These are phyloP conservation scores for Noctua fimbriata DNA, from an alignment of 2,888 invertebrate species.

Conservation along the genomic window DNA sequence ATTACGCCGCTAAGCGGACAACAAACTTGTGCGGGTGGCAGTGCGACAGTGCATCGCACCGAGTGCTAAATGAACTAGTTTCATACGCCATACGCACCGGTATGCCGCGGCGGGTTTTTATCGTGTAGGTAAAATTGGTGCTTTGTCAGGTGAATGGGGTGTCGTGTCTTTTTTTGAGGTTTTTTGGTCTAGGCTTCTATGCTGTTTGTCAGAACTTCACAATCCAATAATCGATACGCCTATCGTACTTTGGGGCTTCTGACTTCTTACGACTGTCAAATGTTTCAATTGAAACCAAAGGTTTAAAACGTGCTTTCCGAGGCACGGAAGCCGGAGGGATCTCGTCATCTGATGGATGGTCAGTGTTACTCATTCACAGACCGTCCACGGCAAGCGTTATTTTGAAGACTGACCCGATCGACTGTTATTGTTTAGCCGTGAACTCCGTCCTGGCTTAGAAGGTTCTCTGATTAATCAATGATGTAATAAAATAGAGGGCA, in stretches of 20 bases:
- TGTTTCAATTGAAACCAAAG: too few species aligned
- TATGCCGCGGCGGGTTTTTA: constrained; percentile 62
- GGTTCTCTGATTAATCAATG: too few species aligned
- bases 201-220: too few species aligned
- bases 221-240: too few species aligned
- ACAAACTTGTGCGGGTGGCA: constrained; percentile 88
- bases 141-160: constrained; percentile 31
- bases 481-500: too few species aligned
- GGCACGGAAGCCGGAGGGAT: background rate
- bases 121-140: constrained; percentile 60
- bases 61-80: constrained; percentile 88
- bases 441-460: background rate
- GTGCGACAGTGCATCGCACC: constrained; percentile 85
- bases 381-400: too few species aligned
- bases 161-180: constrained; percentile 41
- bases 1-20: constrained; percentile 83
- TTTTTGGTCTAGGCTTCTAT: background rate
- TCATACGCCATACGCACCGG: constrained; percentile 70
- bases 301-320: background rate
- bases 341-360: too few species aligned
- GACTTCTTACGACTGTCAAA: too few species aligned
- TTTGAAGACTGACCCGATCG: background rate
- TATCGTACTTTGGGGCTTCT: too few species aligned
- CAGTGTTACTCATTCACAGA: too few species aligned
- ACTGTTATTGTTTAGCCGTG: background rate